Evolutionary conservation across 2,888 invertebrate species (phyloP).

Genomic region (Cremastinae sp.): DNA sequence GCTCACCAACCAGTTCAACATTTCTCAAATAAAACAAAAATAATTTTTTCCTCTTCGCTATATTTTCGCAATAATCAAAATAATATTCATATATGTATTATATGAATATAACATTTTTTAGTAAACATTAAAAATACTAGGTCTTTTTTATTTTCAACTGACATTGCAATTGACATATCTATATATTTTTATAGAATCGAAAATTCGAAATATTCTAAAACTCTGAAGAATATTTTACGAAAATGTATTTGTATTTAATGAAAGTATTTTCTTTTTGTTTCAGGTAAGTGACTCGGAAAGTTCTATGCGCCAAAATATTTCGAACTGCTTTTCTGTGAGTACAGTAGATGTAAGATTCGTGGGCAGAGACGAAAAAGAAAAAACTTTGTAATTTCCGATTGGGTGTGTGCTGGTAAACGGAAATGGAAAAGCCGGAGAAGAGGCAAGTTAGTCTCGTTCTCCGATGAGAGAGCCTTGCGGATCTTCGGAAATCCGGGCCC

Average conservation of each 20-base stretch:
- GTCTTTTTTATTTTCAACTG: constrained; percentile 59
- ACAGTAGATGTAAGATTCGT: constrained; percentile 16
- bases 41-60: constrained; percentile 36
- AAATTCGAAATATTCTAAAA: too few relatives aligned
- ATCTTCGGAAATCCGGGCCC: too few relatives aligned
- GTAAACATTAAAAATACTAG: constrained; percentile 62
- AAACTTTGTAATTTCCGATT: neutral
- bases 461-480: too few relatives aligned
- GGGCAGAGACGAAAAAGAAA: neutral
- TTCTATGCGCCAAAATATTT: neutral
- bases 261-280: constrained; percentile 69
- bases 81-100: too few relatives aligned
- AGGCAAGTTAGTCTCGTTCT: too few relatives aligned
- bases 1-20: constrained; percentile 51
- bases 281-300: constrained; percentile 69
- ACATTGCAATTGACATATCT: constrained; percentile 74
- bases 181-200: constrained; percentile 74
- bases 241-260: constrained; percentile 56
- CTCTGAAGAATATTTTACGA: too few relatives aligned
- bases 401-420: neutral
- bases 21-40: constrained; percentile 61
- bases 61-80: constrained; percentile 33
- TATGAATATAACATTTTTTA: constrained; percentile 48
- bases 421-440: too few relatives aligned
- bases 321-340: constrained; percentile 40